phyloP scores from a whole-genome alignment of 1,140 invertebrate genomes.

The Stegodyphus mimosarum region DNA sequence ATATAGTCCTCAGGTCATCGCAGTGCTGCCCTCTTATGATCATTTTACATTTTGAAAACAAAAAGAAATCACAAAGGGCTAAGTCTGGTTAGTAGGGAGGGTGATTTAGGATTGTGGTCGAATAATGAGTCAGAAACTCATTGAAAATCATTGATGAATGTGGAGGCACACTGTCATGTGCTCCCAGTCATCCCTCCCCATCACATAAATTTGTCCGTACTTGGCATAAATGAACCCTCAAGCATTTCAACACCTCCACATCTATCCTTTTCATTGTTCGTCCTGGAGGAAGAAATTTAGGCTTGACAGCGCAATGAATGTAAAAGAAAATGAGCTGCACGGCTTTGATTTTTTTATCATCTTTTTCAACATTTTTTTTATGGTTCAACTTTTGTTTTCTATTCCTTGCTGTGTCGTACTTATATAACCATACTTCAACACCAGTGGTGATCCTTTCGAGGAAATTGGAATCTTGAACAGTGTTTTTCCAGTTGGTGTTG shows the following conservation, averaged over 20 bases:
- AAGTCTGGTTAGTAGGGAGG: not conserved
- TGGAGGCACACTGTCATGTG: not conserved
- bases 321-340: no score
- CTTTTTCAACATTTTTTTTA: not conserved
- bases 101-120: not conserved
- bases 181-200: not conserved
- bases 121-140: not conserved
- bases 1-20: not conserved
- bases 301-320: not conserved
- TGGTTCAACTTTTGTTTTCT: not conserved
- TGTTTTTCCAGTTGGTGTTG: not conserved
- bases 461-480: not conserved
- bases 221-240: not conserved
- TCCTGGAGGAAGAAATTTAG: not conserved
- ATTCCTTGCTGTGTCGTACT: not conserved
- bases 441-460: not conserved
- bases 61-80: not conserved
- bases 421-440: not conserved
- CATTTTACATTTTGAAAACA: not conserved
- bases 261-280: not conserved
- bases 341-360: not conserved
- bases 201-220: not conserved
- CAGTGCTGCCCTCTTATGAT: not conserved
- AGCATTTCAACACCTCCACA: not conserved
- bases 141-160: not conserved